Conservation (phyloP, 2,888 invertebrate genomes). For the Pyrrhia umbra region DNA sequence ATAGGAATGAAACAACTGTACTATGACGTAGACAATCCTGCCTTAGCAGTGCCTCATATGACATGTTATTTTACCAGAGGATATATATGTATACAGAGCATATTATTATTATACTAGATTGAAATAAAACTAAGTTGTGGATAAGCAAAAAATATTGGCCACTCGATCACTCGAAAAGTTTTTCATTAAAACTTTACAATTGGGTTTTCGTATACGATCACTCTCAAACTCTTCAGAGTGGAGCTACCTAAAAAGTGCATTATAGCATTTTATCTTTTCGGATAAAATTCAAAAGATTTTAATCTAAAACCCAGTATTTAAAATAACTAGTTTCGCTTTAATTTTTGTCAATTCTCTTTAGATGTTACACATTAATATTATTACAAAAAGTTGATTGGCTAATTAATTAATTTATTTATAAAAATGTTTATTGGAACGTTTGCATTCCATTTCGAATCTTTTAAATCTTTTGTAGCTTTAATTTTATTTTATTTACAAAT, state of each 20-base stretch:
- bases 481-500: slow-evolving; percentile 54
- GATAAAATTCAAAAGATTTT: background rate
- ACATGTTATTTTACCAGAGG: slow-evolving; percentile 5
- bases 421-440: slow-evolving; percentile 44
- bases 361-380: slow-evolving; percentile 12
- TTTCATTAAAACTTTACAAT: too few relatives aligned
- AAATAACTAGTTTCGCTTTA: background rate
- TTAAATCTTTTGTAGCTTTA: slow-evolving; percentile 58
- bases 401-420: slow-evolving; percentile 24
- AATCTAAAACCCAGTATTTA: background rate
- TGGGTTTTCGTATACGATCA: too few relatives aligned
- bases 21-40: slow-evolving; percentile 32
- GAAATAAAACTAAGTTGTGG: slow-evolving; percentile 11
- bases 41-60: slow-evolving; percentile 56
- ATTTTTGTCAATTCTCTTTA: slow-evolving; percentile 17
- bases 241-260: background rate
- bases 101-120: background rate
- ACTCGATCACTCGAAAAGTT: too few relatives aligned
- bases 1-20: slow-evolving; percentile 5
- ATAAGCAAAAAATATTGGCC: background rate
- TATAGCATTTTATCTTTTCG: background rate
- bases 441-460: slow-evolving; percentile 64
- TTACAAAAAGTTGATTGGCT: slow-evolving; percentile 26
- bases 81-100: slow-evolving; percentile 10
- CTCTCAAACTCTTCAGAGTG: too few relatives aligned